These are phyloP conservation scores for Nowickia ferox DNA, from an alignment of 2,888 invertebrate genomes.

Conservation along the genomic window DNA sequence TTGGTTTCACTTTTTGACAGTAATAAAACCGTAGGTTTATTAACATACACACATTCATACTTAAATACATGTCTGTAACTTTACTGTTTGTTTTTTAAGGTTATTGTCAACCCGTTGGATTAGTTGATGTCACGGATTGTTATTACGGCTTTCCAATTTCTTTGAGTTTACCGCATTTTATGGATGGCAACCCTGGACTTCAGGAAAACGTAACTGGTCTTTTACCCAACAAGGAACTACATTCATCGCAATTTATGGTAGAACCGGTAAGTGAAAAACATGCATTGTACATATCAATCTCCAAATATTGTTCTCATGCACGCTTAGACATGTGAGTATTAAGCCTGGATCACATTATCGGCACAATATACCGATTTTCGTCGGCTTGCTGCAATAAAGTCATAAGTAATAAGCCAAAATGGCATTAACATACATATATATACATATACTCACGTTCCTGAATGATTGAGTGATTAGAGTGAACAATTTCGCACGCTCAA, in stretches of 20 bases:
- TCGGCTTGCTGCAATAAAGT: too few relatives aligned
- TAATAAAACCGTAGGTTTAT: slow-evolving; percentile 4
- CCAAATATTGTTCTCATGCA: too few relatives aligned
- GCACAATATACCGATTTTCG: too few relatives aligned
- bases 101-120: slow-evolving; percentile 88
- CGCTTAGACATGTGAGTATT: too few relatives aligned
- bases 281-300: not conserved
- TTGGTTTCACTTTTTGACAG: slow-evolving; percentile 30
- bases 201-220: slow-evolving; percentile 88
- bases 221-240: slow-evolving; percentile 86
- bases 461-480: too few relatives aligned
- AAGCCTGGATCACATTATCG: too few relatives aligned
- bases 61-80: slow-evolving; percentile 4
- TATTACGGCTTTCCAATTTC: slow-evolving; percentile 96
- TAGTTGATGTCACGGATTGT: slow-evolving; percentile 93
- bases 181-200: slow-evolving; percentile 88
- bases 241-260: slow-evolving; percentile 89
- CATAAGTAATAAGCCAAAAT: too few relatives aligned
- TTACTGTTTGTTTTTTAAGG: slow-evolving; percentile 80
- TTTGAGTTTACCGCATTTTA: slow-evolving; percentile 94
- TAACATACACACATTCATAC: slow-evolving; percentile 4
- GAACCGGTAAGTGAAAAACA: slow-evolving; percentile 87
- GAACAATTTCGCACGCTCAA: too few relatives aligned
- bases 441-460: not conserved
- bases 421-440: too few relatives aligned